Base-by-base conservation (phyloP, 2,797 vertebrate genomes). In the Spinus olivaceus region DNA sequence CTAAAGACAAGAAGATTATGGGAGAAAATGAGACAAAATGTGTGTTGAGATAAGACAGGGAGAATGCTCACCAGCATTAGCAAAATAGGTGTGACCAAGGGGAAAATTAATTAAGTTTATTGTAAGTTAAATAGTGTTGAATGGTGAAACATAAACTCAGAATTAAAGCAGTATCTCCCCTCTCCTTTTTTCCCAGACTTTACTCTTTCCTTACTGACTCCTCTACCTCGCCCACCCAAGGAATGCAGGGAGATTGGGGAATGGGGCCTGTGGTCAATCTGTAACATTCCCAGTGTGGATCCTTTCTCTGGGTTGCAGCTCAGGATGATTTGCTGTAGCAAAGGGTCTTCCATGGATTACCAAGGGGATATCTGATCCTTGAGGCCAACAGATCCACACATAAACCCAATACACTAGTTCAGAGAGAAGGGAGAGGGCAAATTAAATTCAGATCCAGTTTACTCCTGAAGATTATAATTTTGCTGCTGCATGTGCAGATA, bases 171-270 rank as follows among this genome's bases (percentile, higher is more conserved):
- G 12, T 35, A 56, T 25, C 21, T 61, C 4, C 4, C 10, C 17
- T 35, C 24, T 85, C 17, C 4, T 20, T 67, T 67, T 80, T 80
- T 63, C 28, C 15, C 21, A 19, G 32, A 18, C 12, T 65, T 66
- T 15, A 37, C 25, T 47, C 12, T 42, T 79, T 59, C 18, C 8
- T 22, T 89, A 37, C 20, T 4, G 5, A n/a, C 23, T 57, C 30
- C 9, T 61, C 14, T 57, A 22, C 5, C 7, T 47, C 1, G 0
- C 10, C 27, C 17, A 35, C 6, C 14, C 28, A 28, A 10, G 28
- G 21, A 44, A 27, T 25, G 22, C 21, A 51, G 24, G 12, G 11
- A 51, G 8, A 18, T 4, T 28, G 51, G 21, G 18, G 22, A 66
- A 41, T 30, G 12, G 25, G 15, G 14, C 2, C 24, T 46, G 18